Base-by-base conservation (phyloP, 2,797 vertebrate species). In the Mastacembelus armatus region DNA sequence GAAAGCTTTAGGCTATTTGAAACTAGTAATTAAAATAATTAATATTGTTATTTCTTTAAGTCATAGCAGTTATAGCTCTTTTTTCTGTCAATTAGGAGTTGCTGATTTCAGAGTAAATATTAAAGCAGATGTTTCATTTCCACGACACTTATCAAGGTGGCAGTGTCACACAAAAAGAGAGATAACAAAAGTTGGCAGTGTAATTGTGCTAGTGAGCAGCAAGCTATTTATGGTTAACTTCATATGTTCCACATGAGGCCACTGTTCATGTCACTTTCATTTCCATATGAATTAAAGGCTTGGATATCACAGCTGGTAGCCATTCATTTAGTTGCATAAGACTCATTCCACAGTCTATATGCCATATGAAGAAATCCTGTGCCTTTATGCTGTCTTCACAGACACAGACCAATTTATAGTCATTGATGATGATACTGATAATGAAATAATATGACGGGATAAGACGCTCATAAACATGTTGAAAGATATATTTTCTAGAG, bases 271-370 rank as follows among this genome's bases (percentile, higher is more conserved):
- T 47, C 4, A 64, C 76, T 71, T 70, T 47, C 4, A 64, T 78
- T 71, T 70, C 58, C 42, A 67, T 69, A 39, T 79, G 56, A 73
- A 50, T 66, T 47, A 60, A 58, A 22, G 27, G 24, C 9, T 36
- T 35, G 19, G 35, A 63, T 66, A 39, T 56, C 18, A 36, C 49
- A 66, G n/a, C 71, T 77, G 26, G 5, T 47, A 51, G 74, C 38
- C 30, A 40, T 55, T 43, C 14, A 26, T 30, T 26, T 21, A 29
- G 18, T 21, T 26, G 6, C n/a, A 33, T n/a, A 12, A 68, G 65
- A 58, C 58, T 78, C n/a, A 29, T 54, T 65, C 38, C 66, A 18
- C 22, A n/a, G 27, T 59, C 11, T 64, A 4, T 1, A 9, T n/a
- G 6, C 14, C 2, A 2, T 24, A 29, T 18, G 19, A 10, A 45